These are phyloP conservation scores for Galerucella nymphaeae DNA, from an alignment of 2,888 invertebrate genomes.

Conservation along the genomic window DNA sequence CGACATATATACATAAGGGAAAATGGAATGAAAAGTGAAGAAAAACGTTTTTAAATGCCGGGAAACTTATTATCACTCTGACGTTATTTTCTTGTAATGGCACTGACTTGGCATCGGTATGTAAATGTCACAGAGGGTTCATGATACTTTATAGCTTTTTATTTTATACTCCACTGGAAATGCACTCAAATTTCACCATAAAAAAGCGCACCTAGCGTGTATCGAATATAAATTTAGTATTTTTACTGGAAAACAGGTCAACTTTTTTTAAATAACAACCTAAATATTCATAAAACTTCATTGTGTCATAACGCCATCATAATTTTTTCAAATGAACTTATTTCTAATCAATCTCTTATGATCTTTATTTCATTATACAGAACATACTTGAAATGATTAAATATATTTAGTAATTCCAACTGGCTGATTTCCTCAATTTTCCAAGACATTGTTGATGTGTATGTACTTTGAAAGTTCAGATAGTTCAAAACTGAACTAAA, in stretches of 20 bases:
- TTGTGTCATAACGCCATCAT: too few species aligned
- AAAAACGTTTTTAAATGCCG: slow-evolving; percentile 44
- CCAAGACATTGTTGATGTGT: neutral
- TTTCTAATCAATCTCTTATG: too few species aligned
- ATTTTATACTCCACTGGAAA: neutral
- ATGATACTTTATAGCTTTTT: slow-evolving; percentile 4
- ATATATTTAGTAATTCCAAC: neutral
- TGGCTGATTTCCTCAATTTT: neutral
- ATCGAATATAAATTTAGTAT: too few species aligned
- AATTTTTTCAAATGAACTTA: too few species aligned
- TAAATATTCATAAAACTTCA: too few species aligned
- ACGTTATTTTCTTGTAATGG: slow-evolving; percentile 43
- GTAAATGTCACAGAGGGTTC: too few species aligned
- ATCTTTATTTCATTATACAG: too few species aligned
- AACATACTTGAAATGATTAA: neutral
- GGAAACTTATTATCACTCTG: slow-evolving; percentile 37
- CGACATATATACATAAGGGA: slow-evolving; percentile 15
- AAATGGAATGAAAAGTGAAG: slow-evolving; percentile 40
- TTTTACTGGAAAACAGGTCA: too few species aligned
- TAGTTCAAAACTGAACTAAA: slow-evolving; percentile 9
- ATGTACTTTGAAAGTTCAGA: slow-evolving; percentile 7
- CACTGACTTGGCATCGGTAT: slow-evolving; percentile 8
- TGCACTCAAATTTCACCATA: neutral
- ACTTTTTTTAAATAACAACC: too few species aligned
- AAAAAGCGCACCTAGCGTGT: neutral